Base-by-base conservation (phyloP, 2,113 vertebrate species). In the Zosterops borbonicus region DNA sequence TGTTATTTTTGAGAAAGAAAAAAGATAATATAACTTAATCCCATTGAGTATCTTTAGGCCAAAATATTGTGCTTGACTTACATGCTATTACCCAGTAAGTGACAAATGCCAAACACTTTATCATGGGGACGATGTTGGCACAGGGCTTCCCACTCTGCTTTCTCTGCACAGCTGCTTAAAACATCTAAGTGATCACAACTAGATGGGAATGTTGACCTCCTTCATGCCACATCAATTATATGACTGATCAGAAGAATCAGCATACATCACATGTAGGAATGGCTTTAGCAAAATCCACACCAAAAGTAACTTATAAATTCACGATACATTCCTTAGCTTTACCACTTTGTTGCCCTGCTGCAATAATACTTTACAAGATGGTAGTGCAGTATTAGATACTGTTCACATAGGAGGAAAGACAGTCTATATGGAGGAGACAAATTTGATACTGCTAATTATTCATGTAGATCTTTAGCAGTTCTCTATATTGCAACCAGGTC, bases 51-150 rank as follows among this genome's bases (percentile, higher is more conserved):
- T 90, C 87, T 92, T 87, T 42, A 56, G 80, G 56, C 35, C 81
- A 64, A 86, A 70, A 83, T 67, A 81, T 41, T 89, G 31, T 65
- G 60, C 62, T 79, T 96, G 90, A 95, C 95, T 97, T 96, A 75
- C 67, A 60, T 21, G 35, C 56, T 80, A 62, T 60, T 70, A 71
- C 63, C 70, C 59, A 77, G 35, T 85, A 42, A 97, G 50, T 97
- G 97, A 97, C 96, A 97, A 90, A 97, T 75, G 50, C 49, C 95
- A 95, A 98, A 80, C 83, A 92, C 53, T 97, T 97, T 97, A 97
- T 97, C 97, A 94, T 97, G 97, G 96, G 14, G 24, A 79, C 4
- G 3, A 80, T 71, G 96, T 95, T 95, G 91, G 87, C 94, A 95
- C 58, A 49, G n/a, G 49, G 24, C 60, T 95, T 96, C 83, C 67